Conservation (phyloP, 2,113 vertebrate species). For the Halichoerus grypus region DNA sequence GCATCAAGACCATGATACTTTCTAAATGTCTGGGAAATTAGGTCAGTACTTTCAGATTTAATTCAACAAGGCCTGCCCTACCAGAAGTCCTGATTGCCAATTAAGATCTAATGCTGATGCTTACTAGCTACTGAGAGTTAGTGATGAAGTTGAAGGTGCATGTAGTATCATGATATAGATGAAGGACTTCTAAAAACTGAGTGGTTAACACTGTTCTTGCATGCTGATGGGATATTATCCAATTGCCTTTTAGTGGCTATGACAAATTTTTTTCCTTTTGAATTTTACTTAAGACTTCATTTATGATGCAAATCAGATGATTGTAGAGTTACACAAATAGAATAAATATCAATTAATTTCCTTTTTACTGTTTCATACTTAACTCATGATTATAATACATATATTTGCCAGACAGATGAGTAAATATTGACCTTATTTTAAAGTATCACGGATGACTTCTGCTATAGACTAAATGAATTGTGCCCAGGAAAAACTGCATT, state of each 20-base stretch:
- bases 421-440: not conserved
- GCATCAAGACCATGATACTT: not conserved
- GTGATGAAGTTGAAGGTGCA: not conserved
- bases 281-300: not conserved
- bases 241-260: not conserved
- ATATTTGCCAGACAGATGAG: not conserved
- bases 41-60: not conserved
- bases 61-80: not conserved
- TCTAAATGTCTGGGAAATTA: not conserved
- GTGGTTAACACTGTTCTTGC: not conserved
- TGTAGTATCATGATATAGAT: not conserved
- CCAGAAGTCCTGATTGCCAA: not conserved
- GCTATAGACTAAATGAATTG: not conserved
- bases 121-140: not conserved
- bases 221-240: not conserved
- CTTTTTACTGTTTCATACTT: not conserved
- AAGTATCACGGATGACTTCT: not conserved
- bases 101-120: not conserved
- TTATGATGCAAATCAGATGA: not conserved
- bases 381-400: not conserved
- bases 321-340: not conserved
- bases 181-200: constrained; percentile 4
- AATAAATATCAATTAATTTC: not conserved
- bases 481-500: not conserved
- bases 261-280: constrained; percentile 1